phyloP scores from a whole-genome alignment of 2,113 vertebrate species.

The Microcebus murinus region DNA sequence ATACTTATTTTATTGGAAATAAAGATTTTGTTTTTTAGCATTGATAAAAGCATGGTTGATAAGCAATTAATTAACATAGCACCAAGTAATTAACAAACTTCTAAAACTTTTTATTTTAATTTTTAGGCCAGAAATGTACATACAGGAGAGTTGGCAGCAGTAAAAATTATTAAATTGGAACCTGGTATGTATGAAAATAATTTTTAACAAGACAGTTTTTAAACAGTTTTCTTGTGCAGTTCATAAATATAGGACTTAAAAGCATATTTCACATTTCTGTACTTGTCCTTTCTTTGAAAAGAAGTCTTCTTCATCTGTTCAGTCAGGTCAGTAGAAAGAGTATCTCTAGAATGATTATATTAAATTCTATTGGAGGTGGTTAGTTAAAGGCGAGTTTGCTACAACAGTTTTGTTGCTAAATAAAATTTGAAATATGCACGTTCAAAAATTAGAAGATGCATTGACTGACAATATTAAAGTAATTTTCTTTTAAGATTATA shows the following conservation, averaged over 20 bases:
- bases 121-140: slow-evolving; percentile 96
- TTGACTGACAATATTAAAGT: background rate
- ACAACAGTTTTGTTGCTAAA: slow-evolving; percentile 47
- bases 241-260: slow-evolving; percentile 13
- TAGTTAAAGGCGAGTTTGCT: slow-evolving; percentile 40
- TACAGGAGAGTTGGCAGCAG: slow-evolving; percentile 96
- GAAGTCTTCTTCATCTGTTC: background rate
- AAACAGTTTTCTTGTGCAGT: background rate
- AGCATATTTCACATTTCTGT: background rate
- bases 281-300: background rate
- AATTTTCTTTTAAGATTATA: slow-evolving; percentile 33
- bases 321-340: background rate
- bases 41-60: slow-evolving; percentile 46
- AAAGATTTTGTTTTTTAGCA: slow-evolving; percentile 16
- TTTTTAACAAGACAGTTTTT: slow-evolving; percentile 28
- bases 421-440: slow-evolving; percentile 21
- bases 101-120: slow-evolving; percentile 54
- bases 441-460: slow-evolving; percentile 30
- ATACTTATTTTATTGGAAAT: background rate
- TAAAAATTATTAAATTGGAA: slow-evolving; percentile 99
- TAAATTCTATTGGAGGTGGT: slow-evolving; percentile 1
- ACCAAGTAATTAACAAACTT: background rate
- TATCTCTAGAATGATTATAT: background rate
- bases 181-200: slow-evolving; percentile 90
- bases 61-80: slow-evolving; percentile 5